Base-by-base conservation (phyloP, 30 jellyfish, hydroid and myxozoan genomes). In the Pseudorhiza aurosa region DNA sequence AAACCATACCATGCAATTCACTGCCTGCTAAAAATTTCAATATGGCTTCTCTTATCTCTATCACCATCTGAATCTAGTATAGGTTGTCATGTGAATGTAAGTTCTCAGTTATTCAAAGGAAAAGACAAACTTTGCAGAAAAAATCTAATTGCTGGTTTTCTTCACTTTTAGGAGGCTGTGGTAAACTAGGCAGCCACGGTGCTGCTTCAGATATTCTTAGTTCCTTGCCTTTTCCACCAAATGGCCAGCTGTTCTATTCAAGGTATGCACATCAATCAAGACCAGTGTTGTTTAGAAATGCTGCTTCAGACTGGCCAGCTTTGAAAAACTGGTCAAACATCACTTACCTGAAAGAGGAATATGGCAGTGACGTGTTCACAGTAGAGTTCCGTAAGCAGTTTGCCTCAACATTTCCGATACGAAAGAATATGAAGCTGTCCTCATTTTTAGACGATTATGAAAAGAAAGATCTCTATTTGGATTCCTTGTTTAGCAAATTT, bases 241-340 rank as follows among this genome's bases (percentile, higher is more conserved):
- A 67, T 70, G 77, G 82, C 6, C 53, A 68, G 27, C 70, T 68
- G 11, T 82, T 82, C 37, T 82, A 82, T 59, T 8, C 65, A 15
- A 58, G 47, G 22, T 82, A 68, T 63, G 74, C 65, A 25, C 55
- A 82, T 45, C 68, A 69, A 25, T 82, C 94, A 18, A 68, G 46
- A 42, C 94, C 94, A 0, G 74, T 82, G n/a, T 15, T 82, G 12
- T 29, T 82, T 2, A 50, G 75, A 40, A 60, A 60, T 44, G 87
- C 87, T 11, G 75, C 36, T 10, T 8, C 18, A 8, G 36, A 39
- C 18, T 82, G 94, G 94, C 94, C 94, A 15, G 94, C 94, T 35
- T 68, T 53, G 27, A 14, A 30, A 19, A 43, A 42, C 14, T 82
- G 94, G 94, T 44, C 58, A 15, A 70, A 82, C 26, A 15, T 82